Evolutionary conservation across 2,888 invertebrate species (phyloP), one percentile per base, ranked within the genome.

Genomic region (Cistogaster globosa): DNA sequence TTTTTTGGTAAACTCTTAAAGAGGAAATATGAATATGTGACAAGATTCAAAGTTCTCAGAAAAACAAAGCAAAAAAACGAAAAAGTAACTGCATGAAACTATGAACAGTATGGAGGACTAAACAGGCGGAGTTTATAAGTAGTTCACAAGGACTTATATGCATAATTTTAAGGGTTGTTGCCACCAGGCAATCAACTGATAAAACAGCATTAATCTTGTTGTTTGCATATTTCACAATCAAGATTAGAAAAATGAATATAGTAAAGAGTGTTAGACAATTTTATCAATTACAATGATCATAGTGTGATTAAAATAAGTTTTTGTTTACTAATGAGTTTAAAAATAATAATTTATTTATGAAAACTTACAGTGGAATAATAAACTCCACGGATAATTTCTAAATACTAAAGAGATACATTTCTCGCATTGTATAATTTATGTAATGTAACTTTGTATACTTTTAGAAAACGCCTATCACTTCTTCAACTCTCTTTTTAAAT

Each of bases 51-150:
- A 38, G 22, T 65, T 69, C 57, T n/a, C 9, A 65, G 9, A 65
- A 6, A 20, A 67, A 26, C 48, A 16, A 72, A 32, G 6, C 16
- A 4, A 48, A 48, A 48, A 48, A 48, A 16, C 6, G 2, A 26
- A 42, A 58, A 32, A 65, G 57, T 67, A 58, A 38, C 5, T 18
- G 16, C 7, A 18, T 60, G 12, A 68, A 67, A 60, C 14, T 80
- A 42, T 42, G 12, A 18, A 42, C 38, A 74, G 67, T 58, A 72
- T 78, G 74, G 68, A 63, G 58, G 67, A 65, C 71, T 71, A 72
- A 83, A 68, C 74, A 18, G 83, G 83, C 79, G 83, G 83, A 79
- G 83, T 67, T 68, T 60, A 62, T 67, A 78, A 71, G 76, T 55
- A 62, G 16, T 48, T 77, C 48, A 55, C 51, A 51, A 32, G 20